Conservation (phyloP, 2,888 invertebrate genomes). For the Xanthia togata region DNA sequence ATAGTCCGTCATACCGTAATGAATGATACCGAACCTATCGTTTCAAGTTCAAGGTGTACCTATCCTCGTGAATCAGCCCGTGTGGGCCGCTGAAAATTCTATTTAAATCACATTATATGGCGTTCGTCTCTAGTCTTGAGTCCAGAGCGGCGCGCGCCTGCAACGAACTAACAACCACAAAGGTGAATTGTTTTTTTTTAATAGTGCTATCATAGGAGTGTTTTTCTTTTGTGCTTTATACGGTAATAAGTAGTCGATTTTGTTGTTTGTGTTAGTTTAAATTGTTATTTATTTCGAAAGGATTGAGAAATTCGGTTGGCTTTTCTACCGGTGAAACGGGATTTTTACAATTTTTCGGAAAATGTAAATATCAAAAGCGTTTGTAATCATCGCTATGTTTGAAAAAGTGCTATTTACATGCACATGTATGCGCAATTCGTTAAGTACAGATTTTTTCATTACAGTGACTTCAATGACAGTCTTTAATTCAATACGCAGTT, state of each 20-base stretch:
- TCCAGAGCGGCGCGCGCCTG: conserved; percentile 87
- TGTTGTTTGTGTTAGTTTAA: neutral
- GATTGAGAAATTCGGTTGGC: neutral
- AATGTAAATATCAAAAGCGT: neutral
- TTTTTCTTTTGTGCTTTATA: conserved; percentile 30
- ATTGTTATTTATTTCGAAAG: neutral
- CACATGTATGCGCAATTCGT: neutral
- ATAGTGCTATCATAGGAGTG: conserved; percentile 17
- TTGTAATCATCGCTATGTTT: conserved; percentile 22
- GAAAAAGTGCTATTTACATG: conserved; percentile 9
- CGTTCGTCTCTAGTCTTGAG: conserved; percentile 79
- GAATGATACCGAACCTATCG: conserved; percentile 66
- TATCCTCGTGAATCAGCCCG: conserved; percentile 82
- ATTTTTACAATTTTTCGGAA: neutral
- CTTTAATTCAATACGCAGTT: neutral
- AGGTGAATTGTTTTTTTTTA: conserved; percentile 67
- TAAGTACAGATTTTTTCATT: neutral
- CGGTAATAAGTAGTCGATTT: conserved; percentile 21
- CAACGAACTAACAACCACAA: conserved; percentile 82
- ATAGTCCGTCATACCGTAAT: conserved; percentile 46
- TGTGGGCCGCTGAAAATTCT: conserved; percentile 88
- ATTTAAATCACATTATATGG: conserved; percentile 85
- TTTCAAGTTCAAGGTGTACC: conserved; percentile 88
- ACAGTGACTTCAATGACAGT: neutral
- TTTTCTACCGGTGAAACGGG: neutral